Conservation (phyloP, 2,888 invertebrate genomes). For the Parnassius apollo region DNA sequence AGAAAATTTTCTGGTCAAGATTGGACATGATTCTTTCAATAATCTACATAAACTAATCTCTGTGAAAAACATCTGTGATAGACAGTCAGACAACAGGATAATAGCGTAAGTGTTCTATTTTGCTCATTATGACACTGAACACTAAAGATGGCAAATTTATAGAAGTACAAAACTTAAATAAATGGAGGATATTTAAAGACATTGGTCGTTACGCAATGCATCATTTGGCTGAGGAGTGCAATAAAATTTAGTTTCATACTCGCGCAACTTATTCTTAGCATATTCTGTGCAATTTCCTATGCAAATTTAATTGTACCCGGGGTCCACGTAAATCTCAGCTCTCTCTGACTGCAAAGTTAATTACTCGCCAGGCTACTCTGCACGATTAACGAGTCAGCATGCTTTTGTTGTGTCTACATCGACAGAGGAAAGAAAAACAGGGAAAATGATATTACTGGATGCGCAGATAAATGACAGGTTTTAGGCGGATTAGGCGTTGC, state of each 20-base stretch:
- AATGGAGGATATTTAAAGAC: constrained; percentile 31
- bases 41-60: no score
- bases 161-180: background rate
- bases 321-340: constrained; percentile 77
- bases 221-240: constrained; percentile 46
- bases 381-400: constrained; percentile 70
- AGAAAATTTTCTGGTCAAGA: no score
- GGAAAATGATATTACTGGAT: constrained; percentile 55
- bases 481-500: constrained; percentile 17
- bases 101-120: no score
- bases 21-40: no score
- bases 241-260: constrained; percentile 67
- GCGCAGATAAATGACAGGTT: constrained; percentile 38
- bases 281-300: constrained; percentile 78
- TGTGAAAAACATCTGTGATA: no score
- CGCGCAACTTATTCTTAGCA: constrained; percentile 73
- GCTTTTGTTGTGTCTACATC: constrained; percentile 74
- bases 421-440: constrained; percentile 57
- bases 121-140: no score
- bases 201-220: constrained; percentile 30
- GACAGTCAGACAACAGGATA: no score
- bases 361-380: constrained; percentile 67
- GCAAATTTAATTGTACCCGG: constrained; percentile 80
- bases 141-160: background rate
- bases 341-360: constrained; percentile 74